A percentile compares a stretch with the other conserved stretches of the same genome.
These are phyloP conservation scores for Choristoneura fumiferana DNA, from an alignment of 1,140 invertebrate genomes.

Conservation along the genomic window DNA sequence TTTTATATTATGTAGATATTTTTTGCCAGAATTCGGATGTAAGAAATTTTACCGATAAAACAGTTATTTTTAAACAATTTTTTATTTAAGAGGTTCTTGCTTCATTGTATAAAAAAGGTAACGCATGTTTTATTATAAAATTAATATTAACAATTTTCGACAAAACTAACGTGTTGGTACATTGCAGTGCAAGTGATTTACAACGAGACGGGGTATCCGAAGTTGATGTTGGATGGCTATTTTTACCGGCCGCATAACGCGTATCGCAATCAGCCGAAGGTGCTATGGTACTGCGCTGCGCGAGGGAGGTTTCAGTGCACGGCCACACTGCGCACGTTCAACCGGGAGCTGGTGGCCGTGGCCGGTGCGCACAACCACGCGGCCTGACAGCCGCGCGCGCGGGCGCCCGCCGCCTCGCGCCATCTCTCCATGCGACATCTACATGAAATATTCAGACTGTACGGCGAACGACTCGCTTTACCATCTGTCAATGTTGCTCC, in stretches of 20 bases:
- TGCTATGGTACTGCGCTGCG: slow-evolving; percentile 62
- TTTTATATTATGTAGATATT: too few species aligned
- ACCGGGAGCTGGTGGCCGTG: slow-evolving; percentile 49
- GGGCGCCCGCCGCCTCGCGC: slow-evolving; percentile 31
- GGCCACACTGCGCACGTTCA: slow-evolving; percentile 53
- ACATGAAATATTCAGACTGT: slow-evolving; percentile 37
- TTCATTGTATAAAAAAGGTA: too few species aligned
- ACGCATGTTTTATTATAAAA: too few species aligned
- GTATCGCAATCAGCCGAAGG: slow-evolving; percentile 58
- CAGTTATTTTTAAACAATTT: too few species aligned
- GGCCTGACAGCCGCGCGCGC: slow-evolving; percentile 31
- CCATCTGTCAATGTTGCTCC: neutral
- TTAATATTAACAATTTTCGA: too few species aligned
- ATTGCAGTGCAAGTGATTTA: slow-evolving; percentile 45
- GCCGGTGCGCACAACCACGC: slow-evolving; percentile 52
- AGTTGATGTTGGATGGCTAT: slow-evolving; percentile 56
- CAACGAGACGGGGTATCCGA: slow-evolving; percentile 60
- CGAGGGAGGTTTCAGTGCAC: slow-evolving; percentile 54
- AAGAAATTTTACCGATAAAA: too few species aligned
- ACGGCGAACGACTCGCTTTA: slow-evolving; percentile 32
- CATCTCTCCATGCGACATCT: slow-evolving; percentile 26
- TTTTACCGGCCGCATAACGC: slow-evolving; percentile 64
- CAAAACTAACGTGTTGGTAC: neutral
- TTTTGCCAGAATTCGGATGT: too few species aligned
- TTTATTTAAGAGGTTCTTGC: too few species aligned